Evolutionary conservation across 2,797 vertebrate genomes (phyloP), one percentile per base, ranked within the genome.

Genomic region (Graptemys geographica): DNA sequence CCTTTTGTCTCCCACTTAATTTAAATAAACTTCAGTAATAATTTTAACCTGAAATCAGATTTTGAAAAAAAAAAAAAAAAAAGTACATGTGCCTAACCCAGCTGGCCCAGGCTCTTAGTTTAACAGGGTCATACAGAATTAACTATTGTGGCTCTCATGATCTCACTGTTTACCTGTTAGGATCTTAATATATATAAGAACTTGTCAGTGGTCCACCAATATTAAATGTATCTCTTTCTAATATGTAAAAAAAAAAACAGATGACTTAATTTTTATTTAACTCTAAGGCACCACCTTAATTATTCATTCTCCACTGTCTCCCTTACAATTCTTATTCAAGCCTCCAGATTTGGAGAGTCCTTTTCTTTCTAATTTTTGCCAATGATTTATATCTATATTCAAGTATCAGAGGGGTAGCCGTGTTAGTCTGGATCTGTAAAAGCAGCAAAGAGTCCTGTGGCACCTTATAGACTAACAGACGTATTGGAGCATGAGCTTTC

Each of bases 271-370:
- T 72, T 41, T 41, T 72, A 62, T 62, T 41, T 41, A 41, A 72
- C n/a, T 9, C 10, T 37, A 69, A 69, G 65, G 65, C 65, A 89
- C 44, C 41, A 6, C 1, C 92, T 95, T 96, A 69, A 81, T 90
- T 82, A 65, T 59, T 37, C 85, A 44, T 93, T 96, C 62, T 93
- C 16, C 9, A 12, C 85, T 93, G 33, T 95, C 85, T 93, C 95
- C 78, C 80, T 94, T 87, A 65, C 85, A 93, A 84, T 88, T 92
- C 53, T 92, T 15, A 82, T 85, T 62, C 53, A 88, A 56, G 79
- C 49, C 52, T 92, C 87, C 90, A 93, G 62, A 55, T 31, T 52
- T 87, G 72, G 90, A 81, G 47, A 41, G 19, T 25, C 23, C 49
- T 1, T 87, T 13, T 93, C 41, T 80, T 96, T 94, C 91, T 82